Evolutionary conservation across 2,113 vertebrate species (phyloP).

Genomic region (Nothobranchius furzeri): DNA sequence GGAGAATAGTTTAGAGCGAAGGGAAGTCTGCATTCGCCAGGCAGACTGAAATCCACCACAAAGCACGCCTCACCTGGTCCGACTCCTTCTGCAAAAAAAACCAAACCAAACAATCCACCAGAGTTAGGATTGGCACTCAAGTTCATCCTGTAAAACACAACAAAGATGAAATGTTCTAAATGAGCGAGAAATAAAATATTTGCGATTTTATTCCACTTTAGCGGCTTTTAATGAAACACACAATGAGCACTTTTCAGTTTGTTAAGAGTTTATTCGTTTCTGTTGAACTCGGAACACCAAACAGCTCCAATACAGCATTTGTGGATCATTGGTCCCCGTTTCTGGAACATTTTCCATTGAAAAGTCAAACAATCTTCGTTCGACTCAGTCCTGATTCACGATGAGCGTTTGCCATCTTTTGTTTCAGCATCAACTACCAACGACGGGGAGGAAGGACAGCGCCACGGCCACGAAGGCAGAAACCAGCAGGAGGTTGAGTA

Average conservation of each 20-base stretch:
- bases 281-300: too few species aligned
- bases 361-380: neutral
- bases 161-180: too few species aligned
- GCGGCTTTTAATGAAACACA: too few species aligned
- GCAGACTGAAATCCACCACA: slow-evolving; percentile 59
- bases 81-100: slow-evolving; percentile 41
- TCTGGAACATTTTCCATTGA: neutral
- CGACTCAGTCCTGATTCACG: slow-evolving; percentile 1
- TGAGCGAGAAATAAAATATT: too few species aligned
- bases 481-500: slow-evolving; percentile 73
- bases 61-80: slow-evolving; percentile 72
- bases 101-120: slow-evolving; percentile 27
- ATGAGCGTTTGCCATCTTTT: neutral
- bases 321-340: neutral
- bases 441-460: slow-evolving; percentile 79
- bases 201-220: too few species aligned
- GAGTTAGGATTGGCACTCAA: slow-evolving; percentile 3
- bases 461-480: slow-evolving; percentile 65
- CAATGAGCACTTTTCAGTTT: too few species aligned
- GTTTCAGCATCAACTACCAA: slow-evolving; percentile 28
- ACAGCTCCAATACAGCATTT: too few species aligned
- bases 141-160: neutral
- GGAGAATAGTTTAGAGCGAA: slow-evolving; percentile 70
- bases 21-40: slow-evolving; percentile 71
- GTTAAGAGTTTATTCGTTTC: too few species aligned